Percentiles rank a stretch among this genome's conserved stretches.
These are phyloP conservation scores for Chrysomallon squamiferum DNA, from an alignment of 1,140 invertebrate species.

Conservation along the genomic window DNA sequence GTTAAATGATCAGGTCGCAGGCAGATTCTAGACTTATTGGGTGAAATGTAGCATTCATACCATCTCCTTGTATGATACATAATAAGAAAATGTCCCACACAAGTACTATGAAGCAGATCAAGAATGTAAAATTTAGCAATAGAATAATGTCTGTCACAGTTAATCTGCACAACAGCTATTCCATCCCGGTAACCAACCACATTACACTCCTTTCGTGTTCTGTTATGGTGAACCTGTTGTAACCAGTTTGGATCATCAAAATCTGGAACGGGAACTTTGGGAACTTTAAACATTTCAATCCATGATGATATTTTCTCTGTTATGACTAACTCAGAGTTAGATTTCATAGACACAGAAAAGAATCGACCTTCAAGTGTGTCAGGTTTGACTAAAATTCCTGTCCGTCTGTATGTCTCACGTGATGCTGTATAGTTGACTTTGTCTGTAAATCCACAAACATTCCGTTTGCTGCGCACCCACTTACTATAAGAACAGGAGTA, in stretches of 20 bases:
- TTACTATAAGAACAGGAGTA: slow-evolving; percentile 36
- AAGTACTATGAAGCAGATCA: slow-evolving; percentile 26
- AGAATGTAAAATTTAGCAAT: slow-evolving; percentile 44
- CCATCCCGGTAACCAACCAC: slow-evolving; percentile 33
- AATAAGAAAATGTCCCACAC: slow-evolving; percentile 41
- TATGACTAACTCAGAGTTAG: slow-evolving; percentile 28
- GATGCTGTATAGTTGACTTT: slow-evolving; percentile 38
- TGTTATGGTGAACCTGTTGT: slow-evolving; percentile 21
- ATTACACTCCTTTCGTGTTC: slow-evolving; percentile 31
- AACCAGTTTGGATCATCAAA: slow-evolving; percentile 28
- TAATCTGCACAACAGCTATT: slow-evolving; percentile 37
- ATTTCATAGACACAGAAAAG: slow-evolving; percentile 28
- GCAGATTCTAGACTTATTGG: slow-evolving; percentile 31
- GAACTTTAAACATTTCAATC: slow-evolving; percentile 25
- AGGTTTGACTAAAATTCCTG: slow-evolving; percentile 39
- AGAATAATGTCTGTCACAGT: slow-evolving; percentile 32
- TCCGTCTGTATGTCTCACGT: slow-evolving; percentile 31
- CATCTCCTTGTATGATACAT: slow-evolving; percentile 36
- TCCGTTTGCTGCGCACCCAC: slow-evolving; percentile 35
- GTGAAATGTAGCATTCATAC: slow-evolving; percentile 51
- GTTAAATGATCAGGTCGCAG: slow-evolving; percentile 45
- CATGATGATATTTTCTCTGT: slow-evolving; percentile 29
- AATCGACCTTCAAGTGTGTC: slow-evolving; percentile 40
- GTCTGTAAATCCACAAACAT: slow-evolving; percentile 38
- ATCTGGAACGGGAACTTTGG: slow-evolving; percentile 23